phyloP scores from a whole-genome alignment of 2,797 vertebrate genomes.

The Corythornis leucogaster region DNA sequence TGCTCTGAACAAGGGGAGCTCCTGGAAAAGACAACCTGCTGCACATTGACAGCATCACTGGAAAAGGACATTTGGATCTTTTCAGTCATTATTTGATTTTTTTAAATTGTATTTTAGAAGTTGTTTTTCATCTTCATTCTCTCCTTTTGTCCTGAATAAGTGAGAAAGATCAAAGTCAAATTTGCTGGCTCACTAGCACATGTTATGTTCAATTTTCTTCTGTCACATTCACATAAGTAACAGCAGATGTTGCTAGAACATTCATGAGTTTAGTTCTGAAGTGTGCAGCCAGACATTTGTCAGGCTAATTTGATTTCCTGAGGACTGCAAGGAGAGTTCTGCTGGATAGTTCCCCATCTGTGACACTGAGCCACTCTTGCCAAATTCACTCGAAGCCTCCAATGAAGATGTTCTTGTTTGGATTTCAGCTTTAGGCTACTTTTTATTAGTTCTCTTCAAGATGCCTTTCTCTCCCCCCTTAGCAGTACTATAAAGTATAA shows the following conservation, averaged over 20 bases:
- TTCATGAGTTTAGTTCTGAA: not conserved
- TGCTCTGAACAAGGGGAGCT: not conserved
- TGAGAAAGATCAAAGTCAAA: not conserved
- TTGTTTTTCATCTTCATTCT: not conserved
- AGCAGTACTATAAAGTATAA: not conserved
- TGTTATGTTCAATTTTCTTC: not conserved
- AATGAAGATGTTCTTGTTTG: not conserved
- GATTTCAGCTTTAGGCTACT: not conserved
- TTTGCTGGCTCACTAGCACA: not conserved
- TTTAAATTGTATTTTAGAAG: not conserved
- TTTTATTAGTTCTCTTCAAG: not conserved
- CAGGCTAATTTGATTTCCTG: constrained; percentile 51
- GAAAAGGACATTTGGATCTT: not conserved
- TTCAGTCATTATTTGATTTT: not conserved
- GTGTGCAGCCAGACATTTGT: constrained; percentile 52
- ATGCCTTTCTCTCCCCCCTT: not conserved
- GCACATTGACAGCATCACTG: not conserved
- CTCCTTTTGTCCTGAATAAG: not conserved
- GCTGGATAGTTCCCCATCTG: constrained; percentile 49
- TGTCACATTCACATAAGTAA: constrained; percentile 14
- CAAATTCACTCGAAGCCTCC: constrained; percentile 18
- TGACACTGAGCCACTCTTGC: not conserved
- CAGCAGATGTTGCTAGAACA: constrained; percentile 63
- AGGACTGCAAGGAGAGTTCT: constrained; percentile 15
- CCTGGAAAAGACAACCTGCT: not conserved